phyloP scores from a whole-genome alignment of 2,797 vertebrate species.

The Phylloscopus collybita region DNA sequence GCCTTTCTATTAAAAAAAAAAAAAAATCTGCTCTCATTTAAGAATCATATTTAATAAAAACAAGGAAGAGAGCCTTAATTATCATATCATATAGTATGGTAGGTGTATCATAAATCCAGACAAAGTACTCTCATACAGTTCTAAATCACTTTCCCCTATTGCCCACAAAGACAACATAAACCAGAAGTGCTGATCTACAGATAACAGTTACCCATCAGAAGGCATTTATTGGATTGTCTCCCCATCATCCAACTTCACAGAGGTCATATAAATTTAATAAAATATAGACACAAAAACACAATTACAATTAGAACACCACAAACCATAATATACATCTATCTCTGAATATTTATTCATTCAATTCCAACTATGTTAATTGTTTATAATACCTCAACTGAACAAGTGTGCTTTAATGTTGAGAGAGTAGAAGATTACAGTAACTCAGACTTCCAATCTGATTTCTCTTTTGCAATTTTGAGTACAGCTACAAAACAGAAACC shows the following conservation, averaged over 20 bases:
- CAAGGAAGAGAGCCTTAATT: conserved; percentile 41
- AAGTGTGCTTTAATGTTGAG: neutral
- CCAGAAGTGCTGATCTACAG: conserved; percentile 30
- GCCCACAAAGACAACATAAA: conserved; percentile 24
- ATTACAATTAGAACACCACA: conserved; percentile 19
- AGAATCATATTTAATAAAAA: neutral
- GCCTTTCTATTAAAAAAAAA: neutral
- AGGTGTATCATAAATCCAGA: conserved; percentile 43
- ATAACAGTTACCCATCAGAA: conserved; percentile 54
- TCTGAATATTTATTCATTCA: conserved; percentile 44
- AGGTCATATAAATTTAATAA: conserved; percentile 46
- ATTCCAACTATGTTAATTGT: conserved; percentile 7
- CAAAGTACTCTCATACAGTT: neutral
- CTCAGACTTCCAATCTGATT: neutral
- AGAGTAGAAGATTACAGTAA: neutral
- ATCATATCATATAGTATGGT: conserved; percentile 8
- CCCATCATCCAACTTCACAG: conserved; percentile 44
- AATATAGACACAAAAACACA: conserved; percentile 37
- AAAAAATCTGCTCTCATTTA: neutral
- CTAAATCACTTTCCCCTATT: conserved; percentile 42
- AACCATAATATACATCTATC: neutral
- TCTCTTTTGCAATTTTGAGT: neutral
- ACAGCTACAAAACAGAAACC: neutral
- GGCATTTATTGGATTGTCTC: conserved; percentile 60
- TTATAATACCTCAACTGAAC: neutral